Base-by-base conservation (phyloP, 2,797 vertebrate species). In the Lagocephalus sceleratus region DNA sequence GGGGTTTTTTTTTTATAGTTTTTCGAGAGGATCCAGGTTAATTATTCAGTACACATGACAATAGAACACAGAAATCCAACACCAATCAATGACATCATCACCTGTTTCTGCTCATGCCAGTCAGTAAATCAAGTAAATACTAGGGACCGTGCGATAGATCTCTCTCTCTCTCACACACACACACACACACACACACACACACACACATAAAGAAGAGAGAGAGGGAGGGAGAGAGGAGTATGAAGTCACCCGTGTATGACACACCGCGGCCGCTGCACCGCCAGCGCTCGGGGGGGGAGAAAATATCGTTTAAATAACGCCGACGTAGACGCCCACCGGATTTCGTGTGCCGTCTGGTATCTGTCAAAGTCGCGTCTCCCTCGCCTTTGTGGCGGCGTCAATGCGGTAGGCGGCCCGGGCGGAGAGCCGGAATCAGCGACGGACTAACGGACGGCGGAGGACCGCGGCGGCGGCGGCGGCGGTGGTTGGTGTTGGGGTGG, bases 161-260 rank as follows among this genome's bases (percentile, higher is more conserved):
- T n/a, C n/a, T n/a, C n/a, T n/a, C n/a, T n/a, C n/a, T 17, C 61
- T 51, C 14, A 39, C 25, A 49, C 50, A 66, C 19, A 35, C 20
- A 22, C 54, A 51, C 25, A 39, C 52, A 40, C 51, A 3, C 43
- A 22, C 57, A 60, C 57, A 51, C 55, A 32, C 20, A 52, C 53
- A 50, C 50, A 43, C 60, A 52, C 39, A 29, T 7, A 29, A 10
- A 29, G 23, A 25, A 25, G 23, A 8, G 29, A 29, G 29, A 8
- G 32, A 14, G 32, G 3, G 32, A 54, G 48, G 29, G 40, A 69
- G 71, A 9, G 40, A 41, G 40, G 68, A 71, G 68, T 58, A 85
- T 85, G 84, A 87, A 83, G 84, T 87, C 86, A 78, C 80, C 75
- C 55, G 51, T 54, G 47, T 73, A 67, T 79, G 83, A 84, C 79